Evolutionary conservation across 2,888 invertebrate genomes (phyloP).

Genomic region (Phoenoteleia sp.): DNA sequence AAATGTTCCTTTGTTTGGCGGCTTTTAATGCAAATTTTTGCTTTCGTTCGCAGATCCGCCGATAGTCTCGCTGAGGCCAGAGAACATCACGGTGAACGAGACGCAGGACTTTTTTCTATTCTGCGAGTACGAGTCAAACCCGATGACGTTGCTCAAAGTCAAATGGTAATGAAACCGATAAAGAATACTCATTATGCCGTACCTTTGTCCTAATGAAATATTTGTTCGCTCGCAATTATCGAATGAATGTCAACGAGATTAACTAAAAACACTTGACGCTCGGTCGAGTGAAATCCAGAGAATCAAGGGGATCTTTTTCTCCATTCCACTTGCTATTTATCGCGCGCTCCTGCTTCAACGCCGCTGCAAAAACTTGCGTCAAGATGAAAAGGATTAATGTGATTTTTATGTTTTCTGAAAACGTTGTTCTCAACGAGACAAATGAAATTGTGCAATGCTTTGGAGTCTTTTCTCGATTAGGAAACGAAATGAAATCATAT

Average conservation of each 20-base stretch:
- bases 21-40: constrained; percentile 54
- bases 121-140: constrained; percentile 96
- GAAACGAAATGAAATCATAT: too few species aligned
- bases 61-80: constrained; percentile 92
- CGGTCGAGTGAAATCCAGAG: not conserved
- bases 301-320: not conserved
- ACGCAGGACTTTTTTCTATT: constrained; percentile 91
- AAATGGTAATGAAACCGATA: constrained; percentile 90
- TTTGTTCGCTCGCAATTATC: constrained; percentile 27
- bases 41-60: constrained; percentile 91
- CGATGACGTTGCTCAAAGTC: constrained; percentile 92
- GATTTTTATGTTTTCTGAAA: not conserved
- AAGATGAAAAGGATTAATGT: not conserved
- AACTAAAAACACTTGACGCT: not conserved
- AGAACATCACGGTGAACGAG: constrained; percentile 92
- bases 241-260: constrained; percentile 1
- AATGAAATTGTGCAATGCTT: not conserved
- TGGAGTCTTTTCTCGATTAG: too few species aligned
- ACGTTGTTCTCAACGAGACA: not conserved
- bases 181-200: constrained; percentile 16
- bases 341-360: not conserved
- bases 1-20: too few species aligned
- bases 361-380: not conserved
- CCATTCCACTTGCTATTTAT: not conserved
- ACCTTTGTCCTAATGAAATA: constrained; percentile 31